Percentiles rank a stretch among this genome's conserved stretches.
These are phyloP conservation scores for Ptychobarbus kaznakovi DNA, from an alignment of 2,797 vertebrate species.

Conservation along the genomic window DNA sequence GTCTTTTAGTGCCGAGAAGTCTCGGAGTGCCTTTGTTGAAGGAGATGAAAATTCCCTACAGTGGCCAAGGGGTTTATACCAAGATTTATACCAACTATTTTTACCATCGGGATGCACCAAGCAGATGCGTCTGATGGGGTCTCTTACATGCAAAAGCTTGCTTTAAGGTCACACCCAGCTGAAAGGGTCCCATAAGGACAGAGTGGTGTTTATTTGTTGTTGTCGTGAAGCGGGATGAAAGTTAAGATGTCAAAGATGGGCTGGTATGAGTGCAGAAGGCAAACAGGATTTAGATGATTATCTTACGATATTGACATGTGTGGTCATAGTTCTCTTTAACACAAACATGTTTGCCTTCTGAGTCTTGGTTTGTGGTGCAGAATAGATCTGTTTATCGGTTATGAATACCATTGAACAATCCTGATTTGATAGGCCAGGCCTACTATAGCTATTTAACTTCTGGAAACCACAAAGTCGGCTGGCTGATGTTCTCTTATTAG, in stretches of 20 bases:
- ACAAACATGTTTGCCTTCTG: constrained; percentile 42
- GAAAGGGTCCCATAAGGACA: constrained; percentile 48
- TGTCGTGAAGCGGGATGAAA: constrained; percentile 53
- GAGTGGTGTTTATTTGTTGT: constrained; percentile 59
- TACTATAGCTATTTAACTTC: constrained; percentile 57
- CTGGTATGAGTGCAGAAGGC: constrained; percentile 46
- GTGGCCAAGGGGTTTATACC: not conserved
- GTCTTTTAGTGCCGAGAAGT: constrained; percentile 16
- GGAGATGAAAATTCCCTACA: constrained; percentile 10
- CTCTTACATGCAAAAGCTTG: constrained; percentile 8
- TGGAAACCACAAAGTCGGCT: constrained; percentile 57
- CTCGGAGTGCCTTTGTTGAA: not conserved
- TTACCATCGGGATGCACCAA: constrained; percentile 3
- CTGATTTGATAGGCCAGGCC: not conserved
- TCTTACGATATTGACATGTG: constrained; percentile 56
- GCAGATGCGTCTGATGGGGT: constrained; percentile 13
- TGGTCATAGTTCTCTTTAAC: constrained; percentile 48
- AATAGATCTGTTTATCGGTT: constrained; percentile 40
- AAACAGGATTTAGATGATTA: constrained; percentile 58
- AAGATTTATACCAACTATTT: not conserved
- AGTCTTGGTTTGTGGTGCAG: constrained; percentile 33
- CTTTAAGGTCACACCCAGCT: constrained; percentile 25
- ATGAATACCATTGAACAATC: constrained; percentile 16
- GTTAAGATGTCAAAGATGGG: constrained; percentile 53
- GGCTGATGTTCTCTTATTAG: constrained; percentile 68